A percentile compares a stretch with the other conserved stretches of the same genome.
Evolutionary conservation across 2,797 vertebrate species (phyloP).

Genomic region (Myoxocephalus aenaeus): DNA sequence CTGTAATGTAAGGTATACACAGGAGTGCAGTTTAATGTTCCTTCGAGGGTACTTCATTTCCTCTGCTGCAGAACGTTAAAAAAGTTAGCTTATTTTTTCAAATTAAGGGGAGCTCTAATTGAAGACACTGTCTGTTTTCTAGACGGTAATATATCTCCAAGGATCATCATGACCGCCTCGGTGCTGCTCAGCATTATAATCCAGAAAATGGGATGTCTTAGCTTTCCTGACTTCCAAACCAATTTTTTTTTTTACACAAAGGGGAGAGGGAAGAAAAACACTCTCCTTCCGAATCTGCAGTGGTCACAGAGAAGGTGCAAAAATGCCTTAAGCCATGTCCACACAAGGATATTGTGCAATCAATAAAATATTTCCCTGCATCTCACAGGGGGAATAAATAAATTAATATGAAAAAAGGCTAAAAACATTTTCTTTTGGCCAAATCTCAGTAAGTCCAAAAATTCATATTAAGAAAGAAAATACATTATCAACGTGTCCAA

Average conservation of each 20-base stretch:
- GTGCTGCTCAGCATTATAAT: slow-evolving; percentile 16
- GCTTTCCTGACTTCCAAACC: slow-evolving; percentile 38
- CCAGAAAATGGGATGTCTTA: slow-evolving; percentile 24
- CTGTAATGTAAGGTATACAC: slow-evolving; percentile 76
- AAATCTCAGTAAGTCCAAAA: slow-evolving; percentile 14
- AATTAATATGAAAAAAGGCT: slow-evolving; percentile 29
- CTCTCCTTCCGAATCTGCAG: slow-evolving; percentile 36
- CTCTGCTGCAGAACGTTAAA: slow-evolving; percentile 62
- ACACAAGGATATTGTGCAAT: slow-evolving; percentile 67
- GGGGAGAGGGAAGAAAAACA: slow-evolving; percentile 12
- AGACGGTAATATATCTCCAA: slow-evolving; percentile 55
- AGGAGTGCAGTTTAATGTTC: slow-evolving; percentile 76
- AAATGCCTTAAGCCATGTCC: slow-evolving; percentile 65
- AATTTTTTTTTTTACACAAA: slow-evolving; percentile 25
- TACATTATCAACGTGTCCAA: no score
- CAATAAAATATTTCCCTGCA: slow-evolving; percentile 77
- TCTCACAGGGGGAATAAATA: slow-evolving; percentile 66
- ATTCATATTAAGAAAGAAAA: not conserved
- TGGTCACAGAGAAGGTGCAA: slow-evolving; percentile 67
- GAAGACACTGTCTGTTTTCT: slow-evolving; percentile 35
- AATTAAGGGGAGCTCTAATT: slow-evolving; percentile 54
- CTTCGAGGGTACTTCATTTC: slow-evolving; percentile 79
- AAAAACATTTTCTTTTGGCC: slow-evolving; percentile 14
- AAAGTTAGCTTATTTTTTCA: slow-evolving; percentile 74
- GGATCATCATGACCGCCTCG: slow-evolving; percentile 33